Evolutionary conservation across 2,797 vertebrate species (phyloP).

Genomic region (Antrozous pallidus): DNA sequence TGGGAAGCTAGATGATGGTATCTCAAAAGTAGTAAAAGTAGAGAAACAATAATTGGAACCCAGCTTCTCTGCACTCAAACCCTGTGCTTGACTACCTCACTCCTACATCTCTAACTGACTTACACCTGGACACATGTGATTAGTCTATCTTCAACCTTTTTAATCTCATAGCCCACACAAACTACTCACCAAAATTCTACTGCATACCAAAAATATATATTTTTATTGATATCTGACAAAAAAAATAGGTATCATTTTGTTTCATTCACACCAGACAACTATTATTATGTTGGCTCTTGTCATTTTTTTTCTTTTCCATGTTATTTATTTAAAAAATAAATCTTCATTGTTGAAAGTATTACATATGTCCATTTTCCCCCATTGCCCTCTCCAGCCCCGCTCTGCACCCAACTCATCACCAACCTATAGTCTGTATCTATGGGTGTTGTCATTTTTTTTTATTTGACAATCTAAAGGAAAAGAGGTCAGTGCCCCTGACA

Average conservation of each 20-base stretch:
- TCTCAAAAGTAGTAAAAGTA: background rate
- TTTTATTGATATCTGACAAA: background rate
- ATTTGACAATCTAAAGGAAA: background rate
- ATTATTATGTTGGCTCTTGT: background rate
- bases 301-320: background rate
- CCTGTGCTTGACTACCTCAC: background rate
- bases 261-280: background rate
- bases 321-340: too few species aligned
- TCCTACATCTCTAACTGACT: background rate
- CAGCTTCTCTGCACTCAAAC: background rate
- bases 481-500: too few species aligned
- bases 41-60: background rate
- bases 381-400: too few species aligned
- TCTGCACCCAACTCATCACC: too few species aligned
- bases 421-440: too few species aligned
- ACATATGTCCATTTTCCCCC: too few species aligned
- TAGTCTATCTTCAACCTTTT: background rate
- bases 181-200: background rate
- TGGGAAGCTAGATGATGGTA: fast-evolving
- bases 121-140: background rate
- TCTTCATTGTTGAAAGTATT: too few species aligned
- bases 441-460: background rate
- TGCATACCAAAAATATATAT: background rate
- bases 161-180: background rate
- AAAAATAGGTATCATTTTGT: background rate